These are phyloP conservation scores for Parnassius apollo DNA, from an alignment of 2,888 invertebrate species.

Conservation along the genomic window DNA sequence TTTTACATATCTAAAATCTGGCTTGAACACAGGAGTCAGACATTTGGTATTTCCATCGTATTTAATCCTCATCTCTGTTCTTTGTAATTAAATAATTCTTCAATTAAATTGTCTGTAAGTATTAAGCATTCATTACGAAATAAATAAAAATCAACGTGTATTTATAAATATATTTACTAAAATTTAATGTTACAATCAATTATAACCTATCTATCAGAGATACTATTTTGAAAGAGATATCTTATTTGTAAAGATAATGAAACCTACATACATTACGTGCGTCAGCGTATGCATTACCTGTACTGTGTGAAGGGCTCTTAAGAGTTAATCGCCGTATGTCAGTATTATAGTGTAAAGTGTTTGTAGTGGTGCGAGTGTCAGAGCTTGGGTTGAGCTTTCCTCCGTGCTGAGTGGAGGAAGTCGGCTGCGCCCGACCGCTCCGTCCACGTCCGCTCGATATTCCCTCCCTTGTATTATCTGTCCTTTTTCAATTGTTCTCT, in stretches of 20 bases:
- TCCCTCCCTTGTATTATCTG: background rate
- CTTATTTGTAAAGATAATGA: constrained; percentile 13
- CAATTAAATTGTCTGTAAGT: constrained; percentile 1
- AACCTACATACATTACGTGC: background rate
- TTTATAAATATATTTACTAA: constrained; percentile 14
- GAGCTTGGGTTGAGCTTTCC: background rate
- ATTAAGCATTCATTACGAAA: background rate
- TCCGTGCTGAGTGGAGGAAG: background rate
- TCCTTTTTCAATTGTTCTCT: background rate
- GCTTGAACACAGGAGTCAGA: background rate
- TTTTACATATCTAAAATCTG: too few species aligned
- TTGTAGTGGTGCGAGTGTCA: background rate
- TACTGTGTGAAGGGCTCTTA: constrained; percentile 39
- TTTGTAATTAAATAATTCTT: constrained; percentile 13
- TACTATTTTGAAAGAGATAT: constrained; percentile 51
- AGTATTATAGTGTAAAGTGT: background rate
- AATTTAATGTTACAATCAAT: constrained; percentile 10
- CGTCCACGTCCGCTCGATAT: background rate
- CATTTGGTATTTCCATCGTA: background rate
- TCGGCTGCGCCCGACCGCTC: background rate
- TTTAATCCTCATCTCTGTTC: constrained; percentile 5
- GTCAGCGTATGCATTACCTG: constrained; percentile 35
- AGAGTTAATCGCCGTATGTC: background rate
- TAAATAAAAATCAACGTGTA: background rate
- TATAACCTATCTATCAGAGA: constrained; percentile 42